Base-by-base conservation (phyloP, 2,888 invertebrate species). In the Drosophila buzzatii region DNA sequence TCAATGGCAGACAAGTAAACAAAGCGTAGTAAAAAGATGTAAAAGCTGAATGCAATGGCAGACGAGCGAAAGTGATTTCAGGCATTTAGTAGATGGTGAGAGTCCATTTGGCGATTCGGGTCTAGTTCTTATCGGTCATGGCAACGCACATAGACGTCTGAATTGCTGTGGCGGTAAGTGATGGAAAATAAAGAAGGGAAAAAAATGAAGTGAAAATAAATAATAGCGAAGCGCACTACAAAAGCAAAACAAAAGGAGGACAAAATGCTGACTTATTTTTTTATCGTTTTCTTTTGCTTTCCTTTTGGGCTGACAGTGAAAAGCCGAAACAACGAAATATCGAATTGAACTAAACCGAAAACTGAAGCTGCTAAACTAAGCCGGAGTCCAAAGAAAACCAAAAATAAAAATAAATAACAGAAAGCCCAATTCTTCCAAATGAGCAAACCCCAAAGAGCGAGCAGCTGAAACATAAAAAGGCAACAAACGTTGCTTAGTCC, bases 371-470 rank as follows among this genome's bases (percentile, higher is more conserved):
- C 35, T 20, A 52, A 49, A 47, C 61, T 62, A 45, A 73, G 59
- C 57, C 42, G 44, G 61, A 58, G 35, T 41, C 66, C 51, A 47
- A 61, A 20, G 62, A 44, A 60, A 74, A 31, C 47, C 27, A 31
- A 33, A 33, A 47, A 8, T 6, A 57, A 42, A 60, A 72, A 14
- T 37, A 1, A 16, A 55, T 2, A 2, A 14, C 61, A 42, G 58
- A 73, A n/a, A 57, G 9, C 71, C 67, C 47, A 84, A 75, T 83
- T 86, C 73, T 86, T 89, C 78, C 86, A 77, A 86, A 73, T 86
- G 89, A 89, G 77, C 81, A 76, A 76, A 69, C 73, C 70, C 70
- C 53, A 71, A 68, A 47, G 37, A 37, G n/a, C 37, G 12, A 20
- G 31, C 45, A 47, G 27, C 59, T 47, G 63, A 39, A 63, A 58